Base-by-base conservation (phyloP, 37 sponge, comb jelly and placozoan genomes). In the Halisarca cf. caerulea region DNA sequence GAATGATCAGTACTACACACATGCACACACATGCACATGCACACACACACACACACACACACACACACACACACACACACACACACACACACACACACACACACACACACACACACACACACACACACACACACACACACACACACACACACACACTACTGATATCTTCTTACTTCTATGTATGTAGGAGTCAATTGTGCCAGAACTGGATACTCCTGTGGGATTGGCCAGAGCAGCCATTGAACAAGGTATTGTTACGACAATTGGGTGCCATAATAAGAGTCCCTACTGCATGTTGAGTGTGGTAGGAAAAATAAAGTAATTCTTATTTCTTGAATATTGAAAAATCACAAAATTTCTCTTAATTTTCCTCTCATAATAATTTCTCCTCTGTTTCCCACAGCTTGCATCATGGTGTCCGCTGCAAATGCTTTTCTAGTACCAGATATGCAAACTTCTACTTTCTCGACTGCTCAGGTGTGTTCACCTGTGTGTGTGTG, bases 381-480 rank as follows among this genome's bases (percentile, higher is more conserved):
- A n/a, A n/a, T n/a, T n/a, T n/a, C n/a, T n/a, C 51, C 6, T 61
- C 64, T 61, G 20, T 28, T 7, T 23, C 30, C 9, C 8, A 8
- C 28, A 71, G 72, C 72, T 8, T 71, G 72, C 41, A 36, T 71
- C 20, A 71, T 71, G 72, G 72, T 71, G 32, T 71, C 72, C 5
- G 72, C 72, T 33, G 72, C 72, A 6, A 71, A 71, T 71, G 72
- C 72, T 39, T 37, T 71, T 37, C 41, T 71, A 20, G 72, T 71
- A 34, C 72, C 72, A 9, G 72, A 71, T 33, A 35, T 9, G 20
- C 37, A 71, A 9, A 71, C 32, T 8, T 20, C 72, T 33, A 9
- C 72, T 33, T 71, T 38, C 28, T 17, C 28, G 20, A 37, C 40
- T 38, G 72, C 41, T 34, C 40, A 38, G 40, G 37, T 71, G 6